Evolutionary conservation across 2,113 vertebrate genomes (phyloP), one percentile per base, ranked within the genome.

Genomic region (Mellivora capensis): DNA sequence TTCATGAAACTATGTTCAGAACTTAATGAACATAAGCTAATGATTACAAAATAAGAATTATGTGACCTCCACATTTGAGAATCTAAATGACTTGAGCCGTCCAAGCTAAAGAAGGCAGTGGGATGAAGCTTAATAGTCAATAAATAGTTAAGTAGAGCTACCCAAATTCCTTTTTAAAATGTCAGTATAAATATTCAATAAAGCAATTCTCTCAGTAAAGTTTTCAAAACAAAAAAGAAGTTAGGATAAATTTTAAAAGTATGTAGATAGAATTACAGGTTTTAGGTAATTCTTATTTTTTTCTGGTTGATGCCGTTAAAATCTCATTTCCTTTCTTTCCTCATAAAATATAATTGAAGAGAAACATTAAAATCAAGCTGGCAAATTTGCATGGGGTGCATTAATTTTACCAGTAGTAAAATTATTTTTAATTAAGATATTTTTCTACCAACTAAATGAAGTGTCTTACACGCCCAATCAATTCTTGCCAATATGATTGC

Each of bases 351-450:
- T 89, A 62, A 77, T 82, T 89, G 27, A 83, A 67, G 54, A 67
- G 34, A 25, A 98, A 87, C 29, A 93, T 96, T 90, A 86, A 93
- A 98, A 94, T 96, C 72, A 94, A 96, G 64, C 42, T 91, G 47
- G 17, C 74, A 59, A 87, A 54, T 94, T 97, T 98, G 25, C 72
- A 97, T 88, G 1, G 4, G 72, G 1, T 90, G 67, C 27, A 96
- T 95, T 97, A 79, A 96, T 98, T 98, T 98, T 97, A 98, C 23
- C 42, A 94, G 34, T 18, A 87, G 59, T 97, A 98, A 98, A 96
- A 98, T 98, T 97, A 98, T 98, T 99, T 99, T 98, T 98, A 98
- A 98, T 98, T 98, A 97, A 98, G 97, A 17, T 37, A 94, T 69
- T 96, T 98, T 97, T 98, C 47, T 95, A 89, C 67, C 34, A 97